Conservation (phyloP, 2,113 vertebrate species). For the Gallinago undulata region DNA sequence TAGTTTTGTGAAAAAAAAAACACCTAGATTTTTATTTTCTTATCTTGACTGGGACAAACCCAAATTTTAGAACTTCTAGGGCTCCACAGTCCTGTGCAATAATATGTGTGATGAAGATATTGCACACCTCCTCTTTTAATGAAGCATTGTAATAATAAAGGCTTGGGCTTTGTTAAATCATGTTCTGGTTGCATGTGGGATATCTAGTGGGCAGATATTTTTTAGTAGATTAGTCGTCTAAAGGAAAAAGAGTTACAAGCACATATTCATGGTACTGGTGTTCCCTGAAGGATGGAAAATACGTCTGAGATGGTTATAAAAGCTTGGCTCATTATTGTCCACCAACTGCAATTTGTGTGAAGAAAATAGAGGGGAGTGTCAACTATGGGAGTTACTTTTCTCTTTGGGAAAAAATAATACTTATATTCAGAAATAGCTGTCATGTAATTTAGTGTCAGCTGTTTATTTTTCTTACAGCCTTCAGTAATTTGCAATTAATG, state of each 20-base stretch:
- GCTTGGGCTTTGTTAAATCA: neutral
- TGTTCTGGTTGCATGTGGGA: neutral
- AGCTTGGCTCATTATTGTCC: neutral
- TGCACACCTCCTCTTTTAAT: neutral
- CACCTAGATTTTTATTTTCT: neutral
- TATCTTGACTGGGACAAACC: neutral
- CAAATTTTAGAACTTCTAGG: neutral
- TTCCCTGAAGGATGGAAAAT: neutral
- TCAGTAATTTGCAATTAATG: neutral
- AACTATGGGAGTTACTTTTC: neutral
- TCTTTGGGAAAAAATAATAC: neutral
- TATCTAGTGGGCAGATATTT: neutral
- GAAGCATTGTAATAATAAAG: neutral
- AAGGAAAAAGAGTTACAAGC: neutral
- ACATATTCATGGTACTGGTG: neutral
- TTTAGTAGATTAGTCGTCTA: neutral
- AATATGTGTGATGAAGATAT: neutral
- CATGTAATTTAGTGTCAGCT: neutral
- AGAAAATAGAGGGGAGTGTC: neutral
- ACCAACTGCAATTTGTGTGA: neutral
- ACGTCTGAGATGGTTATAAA: neutral
- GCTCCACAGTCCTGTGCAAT: neutral
- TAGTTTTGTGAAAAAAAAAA: neutral
- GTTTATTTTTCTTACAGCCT: neutral
- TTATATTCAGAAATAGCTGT: neutral